phyloP scores from a whole-genome alignment of 2,113 vertebrate genomes.

The Acanthisitta chloris region DNA sequence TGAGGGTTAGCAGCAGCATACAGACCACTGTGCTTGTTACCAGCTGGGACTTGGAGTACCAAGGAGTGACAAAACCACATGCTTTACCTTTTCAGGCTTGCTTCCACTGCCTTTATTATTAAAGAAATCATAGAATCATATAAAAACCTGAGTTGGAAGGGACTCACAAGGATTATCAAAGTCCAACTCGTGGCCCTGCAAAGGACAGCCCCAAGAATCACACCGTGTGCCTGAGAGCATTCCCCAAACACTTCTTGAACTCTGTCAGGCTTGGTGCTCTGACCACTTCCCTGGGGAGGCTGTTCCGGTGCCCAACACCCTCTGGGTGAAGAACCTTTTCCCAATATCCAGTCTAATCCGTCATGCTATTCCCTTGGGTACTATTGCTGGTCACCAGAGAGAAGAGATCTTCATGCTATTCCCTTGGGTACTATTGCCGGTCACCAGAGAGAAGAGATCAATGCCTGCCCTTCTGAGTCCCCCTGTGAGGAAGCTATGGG shows the following conservation, averaged over 20 bases:
- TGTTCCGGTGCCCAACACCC: not conserved
- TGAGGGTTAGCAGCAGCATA: not conserved
- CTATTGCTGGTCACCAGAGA: not conserved
- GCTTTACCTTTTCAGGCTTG: not conserved
- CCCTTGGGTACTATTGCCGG: not conserved
- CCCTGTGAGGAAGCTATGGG: not conserved
- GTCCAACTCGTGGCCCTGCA: not conserved
- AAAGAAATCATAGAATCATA: not conserved
- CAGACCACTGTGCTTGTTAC: not conserved
- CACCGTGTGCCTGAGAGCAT: not conserved
- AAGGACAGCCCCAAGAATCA: not conserved
- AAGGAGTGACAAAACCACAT: not conserved
- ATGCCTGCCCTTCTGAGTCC: not conserved
- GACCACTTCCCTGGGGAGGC: not conserved
- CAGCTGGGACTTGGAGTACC: not conserved
- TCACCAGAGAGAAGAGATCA: not conserved
- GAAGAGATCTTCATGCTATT: not conserved
- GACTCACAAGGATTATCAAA: no score
- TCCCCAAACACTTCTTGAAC: not conserved
- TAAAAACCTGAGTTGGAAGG: not conserved
- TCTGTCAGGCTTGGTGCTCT: not conserved
- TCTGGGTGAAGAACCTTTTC: not conserved
- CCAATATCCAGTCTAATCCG: not conserved
- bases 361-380: not conserved
- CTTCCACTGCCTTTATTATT: not conserved